Conservation (phyloP, 2,797 vertebrate species). For the Arrhamphus sclerolepis region DNA sequence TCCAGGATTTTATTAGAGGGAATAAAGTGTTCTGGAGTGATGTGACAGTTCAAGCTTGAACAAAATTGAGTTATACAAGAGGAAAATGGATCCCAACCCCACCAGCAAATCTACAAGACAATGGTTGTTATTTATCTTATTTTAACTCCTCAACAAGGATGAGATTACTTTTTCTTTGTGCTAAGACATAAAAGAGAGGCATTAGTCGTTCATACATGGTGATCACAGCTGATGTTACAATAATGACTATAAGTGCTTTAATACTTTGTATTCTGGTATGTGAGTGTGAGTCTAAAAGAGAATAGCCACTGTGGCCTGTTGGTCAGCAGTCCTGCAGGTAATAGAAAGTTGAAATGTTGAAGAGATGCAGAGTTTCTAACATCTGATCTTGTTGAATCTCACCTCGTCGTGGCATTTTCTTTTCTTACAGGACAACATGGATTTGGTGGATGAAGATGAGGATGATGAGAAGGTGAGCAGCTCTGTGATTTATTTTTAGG, state of each 20-base stretch:
- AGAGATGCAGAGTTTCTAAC: background rate
- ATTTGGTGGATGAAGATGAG: conserved; percentile 90
- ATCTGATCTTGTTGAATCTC: background rate
- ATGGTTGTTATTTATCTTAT: no score
- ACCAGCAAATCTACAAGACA: no score
- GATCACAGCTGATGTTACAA: background rate
- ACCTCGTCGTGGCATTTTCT: background rate
- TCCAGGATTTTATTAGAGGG: no score
- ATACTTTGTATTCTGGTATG: background rate
- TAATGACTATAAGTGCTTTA: background rate
- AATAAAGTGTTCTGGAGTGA: no score
- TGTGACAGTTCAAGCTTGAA: no score
- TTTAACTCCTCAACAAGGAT: no score
- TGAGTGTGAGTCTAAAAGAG: conserved; percentile 1
- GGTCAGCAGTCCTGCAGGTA: no score
- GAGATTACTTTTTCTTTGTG: no score
- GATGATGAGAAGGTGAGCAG: conserved; percentile 91
- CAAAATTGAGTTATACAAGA: no score
- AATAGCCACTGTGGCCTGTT: conserved; percentile 1
- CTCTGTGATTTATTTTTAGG: conserved; percentile 19
- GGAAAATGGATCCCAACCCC: no score
- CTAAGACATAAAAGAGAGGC: no score
- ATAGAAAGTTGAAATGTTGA: conserved; percentile 6
- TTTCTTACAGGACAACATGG: conserved; percentile 83
- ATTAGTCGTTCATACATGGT: background rate